These are phyloP conservation scores for Anthopleura xanthogrammica DNA, from an alignment of 92 coral and sea anemone genomes.

Conservation along the genomic window DNA sequence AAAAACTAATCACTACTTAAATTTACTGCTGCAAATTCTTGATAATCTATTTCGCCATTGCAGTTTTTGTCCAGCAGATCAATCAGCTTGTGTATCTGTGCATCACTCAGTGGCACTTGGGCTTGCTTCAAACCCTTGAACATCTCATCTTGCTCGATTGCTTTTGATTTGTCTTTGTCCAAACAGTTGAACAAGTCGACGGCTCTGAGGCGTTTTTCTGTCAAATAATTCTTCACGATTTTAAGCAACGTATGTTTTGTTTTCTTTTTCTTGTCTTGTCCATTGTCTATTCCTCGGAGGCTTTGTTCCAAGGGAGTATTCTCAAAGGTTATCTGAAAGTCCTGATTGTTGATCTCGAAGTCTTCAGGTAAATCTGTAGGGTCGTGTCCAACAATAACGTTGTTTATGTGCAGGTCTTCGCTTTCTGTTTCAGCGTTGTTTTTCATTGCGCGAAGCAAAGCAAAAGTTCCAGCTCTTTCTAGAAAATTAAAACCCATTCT, in stretches of 20 bases:
- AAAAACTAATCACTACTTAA: background rate
- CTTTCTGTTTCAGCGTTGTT: constrained; percentile 48
- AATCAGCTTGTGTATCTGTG: constrained; percentile 49
- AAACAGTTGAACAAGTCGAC: constrained; percentile 72
- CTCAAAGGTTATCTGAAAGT: constrained; percentile 31
- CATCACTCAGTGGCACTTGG: constrained; percentile 59
- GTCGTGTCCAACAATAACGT: constrained; percentile 45
- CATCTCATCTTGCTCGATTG: constrained; percentile 56
- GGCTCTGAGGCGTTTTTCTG: constrained; percentile 61
- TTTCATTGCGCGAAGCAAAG: constrained; percentile 52
- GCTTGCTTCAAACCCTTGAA: constrained; percentile 47
- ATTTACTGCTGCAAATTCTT: constrained; percentile 67
- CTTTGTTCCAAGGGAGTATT: constrained; percentile 25
- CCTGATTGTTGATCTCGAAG: constrained; percentile 27
- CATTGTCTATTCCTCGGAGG: constrained; percentile 11
- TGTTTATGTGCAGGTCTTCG: constrained; percentile 57
- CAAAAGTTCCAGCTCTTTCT: constrained; percentile 50
- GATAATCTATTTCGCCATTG: constrained; percentile 59
- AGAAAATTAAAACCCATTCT: constrained; percentile 61
- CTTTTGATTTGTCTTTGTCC: constrained; percentile 57
- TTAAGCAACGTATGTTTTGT: constrained; percentile 45
- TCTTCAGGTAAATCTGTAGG: constrained; percentile 32
- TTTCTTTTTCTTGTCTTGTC: constrained; percentile 11
- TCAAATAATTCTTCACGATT: constrained; percentile 57
- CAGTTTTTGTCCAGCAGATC: constrained; percentile 56